Conservation (phyloP, 2,888 invertebrate species). For the Acanthosoma haemorrhoidale region DNA sequence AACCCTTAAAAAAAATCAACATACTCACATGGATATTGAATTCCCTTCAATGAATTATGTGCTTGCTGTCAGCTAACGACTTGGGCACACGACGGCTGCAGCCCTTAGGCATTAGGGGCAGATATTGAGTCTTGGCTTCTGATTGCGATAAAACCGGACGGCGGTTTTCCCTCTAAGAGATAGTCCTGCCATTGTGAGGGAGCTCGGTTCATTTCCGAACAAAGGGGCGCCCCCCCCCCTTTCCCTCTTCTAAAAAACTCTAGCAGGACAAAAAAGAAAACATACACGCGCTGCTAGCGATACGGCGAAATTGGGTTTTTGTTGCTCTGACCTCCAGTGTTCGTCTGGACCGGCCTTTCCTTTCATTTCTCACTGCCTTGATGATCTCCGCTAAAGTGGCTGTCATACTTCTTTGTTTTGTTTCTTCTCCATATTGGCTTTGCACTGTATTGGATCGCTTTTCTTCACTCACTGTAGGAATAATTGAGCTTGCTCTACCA, state of each 20-base stretch:
- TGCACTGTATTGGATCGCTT: too few relatives aligned
- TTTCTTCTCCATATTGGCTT: background rate
- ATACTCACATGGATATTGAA: too few relatives aligned
- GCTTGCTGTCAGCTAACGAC: too few relatives aligned
- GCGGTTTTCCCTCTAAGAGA: background rate
- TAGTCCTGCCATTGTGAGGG: background rate
- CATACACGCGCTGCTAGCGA: background rate
- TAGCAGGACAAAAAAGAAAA: slow-evolving; percentile 14
- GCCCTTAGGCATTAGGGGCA: too few relatives aligned
- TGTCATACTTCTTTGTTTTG: background rate
- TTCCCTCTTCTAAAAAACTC: background rate
- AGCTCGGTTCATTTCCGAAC: slow-evolving; percentile 1
- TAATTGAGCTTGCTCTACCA: too few relatives aligned
- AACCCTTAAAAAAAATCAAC: too few relatives aligned
- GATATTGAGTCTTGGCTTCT: too few relatives aligned
- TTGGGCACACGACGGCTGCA: too few relatives aligned
- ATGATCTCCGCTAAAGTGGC: background rate
- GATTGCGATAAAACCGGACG: background rate
- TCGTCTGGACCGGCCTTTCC: background rate
- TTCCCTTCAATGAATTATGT: too few relatives aligned
- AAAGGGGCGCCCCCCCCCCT: background rate
- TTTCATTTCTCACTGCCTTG: background rate
- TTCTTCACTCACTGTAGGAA: too few relatives aligned
- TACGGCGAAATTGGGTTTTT: slow-evolving; percentile 6
- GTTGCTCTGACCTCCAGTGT: slow-evolving; percentile 1